These are phyloP conservation scores for Spilosoma lubricipeda DNA, from an alignment of 2,888 invertebrate species.

Conservation along the genomic window DNA sequence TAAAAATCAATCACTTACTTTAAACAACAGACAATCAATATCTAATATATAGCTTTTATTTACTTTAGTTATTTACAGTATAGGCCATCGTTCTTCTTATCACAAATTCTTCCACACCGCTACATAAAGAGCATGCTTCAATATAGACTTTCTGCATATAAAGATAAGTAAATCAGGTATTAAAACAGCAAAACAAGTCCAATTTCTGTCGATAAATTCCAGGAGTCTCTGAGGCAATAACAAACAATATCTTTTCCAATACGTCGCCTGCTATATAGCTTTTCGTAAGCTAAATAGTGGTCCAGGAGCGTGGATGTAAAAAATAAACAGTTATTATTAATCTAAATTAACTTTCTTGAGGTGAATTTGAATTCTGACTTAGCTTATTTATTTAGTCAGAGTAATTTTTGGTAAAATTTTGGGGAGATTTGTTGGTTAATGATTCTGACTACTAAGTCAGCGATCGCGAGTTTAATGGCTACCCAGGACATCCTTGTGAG, in stretches of 20 bases:
- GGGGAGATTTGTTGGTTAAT: too few relatives aligned
- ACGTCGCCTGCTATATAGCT: slow-evolving; percentile 54
- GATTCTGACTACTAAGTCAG: too few relatives aligned
- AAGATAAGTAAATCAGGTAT: slow-evolving; percentile 62
- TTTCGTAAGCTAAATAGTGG: slow-evolving; percentile 43
- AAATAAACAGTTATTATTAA: neutral
- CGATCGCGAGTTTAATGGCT: too few relatives aligned
- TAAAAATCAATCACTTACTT: neutral
- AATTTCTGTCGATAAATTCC: slow-evolving; percentile 61
- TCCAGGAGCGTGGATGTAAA: slow-evolving; percentile 19
- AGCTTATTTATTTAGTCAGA: neutral
- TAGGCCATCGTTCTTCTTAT: slow-evolving; percentile 27
- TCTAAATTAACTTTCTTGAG: too few relatives aligned
- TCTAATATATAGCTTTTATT: neutral
- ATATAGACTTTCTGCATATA: slow-evolving; percentile 26
- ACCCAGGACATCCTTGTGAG: too few relatives aligned
- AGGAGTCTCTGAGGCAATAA: slow-evolving; percentile 64
- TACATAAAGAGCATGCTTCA: slow-evolving; percentile 6
- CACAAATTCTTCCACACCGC: slow-evolving; percentile 21
- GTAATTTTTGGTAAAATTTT: neutral
- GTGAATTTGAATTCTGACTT: neutral
- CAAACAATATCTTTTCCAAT: slow-evolving; percentile 71
- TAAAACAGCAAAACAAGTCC: slow-evolving; percentile 56
- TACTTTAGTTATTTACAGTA: slow-evolving; percentile 23
- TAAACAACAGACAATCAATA: neutral